These are phyloP conservation scores for Leptoclinus maculatus DNA, from an alignment of 2,797 vertebrate species.

Conservation along the genomic window DNA sequence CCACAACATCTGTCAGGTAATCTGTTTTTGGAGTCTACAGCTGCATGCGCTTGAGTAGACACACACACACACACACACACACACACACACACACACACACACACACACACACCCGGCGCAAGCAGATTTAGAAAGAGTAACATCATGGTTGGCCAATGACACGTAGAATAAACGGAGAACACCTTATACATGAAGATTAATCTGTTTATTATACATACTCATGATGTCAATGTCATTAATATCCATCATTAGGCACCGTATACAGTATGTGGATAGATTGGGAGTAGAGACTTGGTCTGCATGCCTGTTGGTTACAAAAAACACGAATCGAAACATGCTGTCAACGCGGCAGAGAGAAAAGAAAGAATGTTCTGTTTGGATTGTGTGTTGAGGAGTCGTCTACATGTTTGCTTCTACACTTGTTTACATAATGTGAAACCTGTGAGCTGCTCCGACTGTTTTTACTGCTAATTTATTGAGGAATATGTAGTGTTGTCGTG, in stretches of 20 bases:
- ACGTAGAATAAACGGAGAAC: conserved; percentile 40
- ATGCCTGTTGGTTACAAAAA: conserved; percentile 68
- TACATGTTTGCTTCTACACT: conserved; percentile 16
- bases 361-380: not conserved
- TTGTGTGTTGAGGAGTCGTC: conserved; percentile 19
- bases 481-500: not conserved
- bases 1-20: conserved; percentile 26
- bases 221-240: conserved; percentile 69
- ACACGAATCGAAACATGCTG: conserved; percentile 68
- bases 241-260: conserved; percentile 78
- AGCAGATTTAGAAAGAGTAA: not conserved
- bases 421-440: conserved; percentile 36
- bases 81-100: not conserved
- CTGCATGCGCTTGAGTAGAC: not conserved
- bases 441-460: conserved; percentile 8
- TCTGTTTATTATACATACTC: conserved; percentile 77
- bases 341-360: conserved; percentile 45
- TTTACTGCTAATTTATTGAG: conserved; percentile 24
- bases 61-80: not conserved
- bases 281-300: conserved; percentile 60
- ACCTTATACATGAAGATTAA: conserved; percentile 45
- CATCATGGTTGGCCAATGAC: not conserved
- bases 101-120: not conserved
- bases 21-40: conserved; percentile 1
- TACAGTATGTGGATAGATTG: conserved; percentile 57